A percentile compares a stretch with the other conserved stretches of the same genome.
Evolutionary conservation across 2,113 vertebrate genomes (phyloP).

Genomic region (Malurus melanocephalus): DNA sequence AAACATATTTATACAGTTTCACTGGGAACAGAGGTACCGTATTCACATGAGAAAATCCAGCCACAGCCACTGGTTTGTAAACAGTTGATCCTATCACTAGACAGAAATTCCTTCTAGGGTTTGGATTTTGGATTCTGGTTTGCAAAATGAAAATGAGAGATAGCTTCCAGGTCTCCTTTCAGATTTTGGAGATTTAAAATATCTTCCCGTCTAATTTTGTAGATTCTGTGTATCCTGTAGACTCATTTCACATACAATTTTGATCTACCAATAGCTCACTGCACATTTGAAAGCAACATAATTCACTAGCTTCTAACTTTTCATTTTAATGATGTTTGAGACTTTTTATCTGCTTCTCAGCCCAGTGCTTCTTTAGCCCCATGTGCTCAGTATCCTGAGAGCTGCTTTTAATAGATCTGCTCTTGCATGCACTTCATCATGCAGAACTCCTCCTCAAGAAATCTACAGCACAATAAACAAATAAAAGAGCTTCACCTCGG

Average conservation of each 20-base stretch:
- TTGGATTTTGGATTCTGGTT: neutral
- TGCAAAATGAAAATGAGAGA: neutral
- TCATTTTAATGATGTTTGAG: neutral
- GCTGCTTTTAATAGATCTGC: slow-evolving; percentile 15
- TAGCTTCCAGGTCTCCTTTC: neutral
- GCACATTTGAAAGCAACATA: neutral
- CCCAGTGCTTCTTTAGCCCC: neutral
- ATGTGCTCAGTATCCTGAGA: neutral
- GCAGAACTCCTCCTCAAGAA: slow-evolving; percentile 7
- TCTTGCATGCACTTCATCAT: neutral
- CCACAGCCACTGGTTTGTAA: neutral
- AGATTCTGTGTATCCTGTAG: neutral
- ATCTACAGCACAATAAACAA: slow-evolving; percentile 25
- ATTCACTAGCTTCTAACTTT: neutral
- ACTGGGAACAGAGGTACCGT: neutral
- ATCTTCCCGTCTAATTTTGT: neutral
- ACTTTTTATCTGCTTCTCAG: neutral
- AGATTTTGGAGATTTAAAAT: neutral
- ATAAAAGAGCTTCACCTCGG: neutral
- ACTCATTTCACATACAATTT: neutral
- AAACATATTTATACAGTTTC: neutral
- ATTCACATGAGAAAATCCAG: neutral
- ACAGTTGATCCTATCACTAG: neutral
- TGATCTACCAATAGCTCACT: neutral
- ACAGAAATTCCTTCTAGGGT: neutral